Conservation (phyloP, 2,113 vertebrate species). For the Eleginops maclovinus region DNA sequence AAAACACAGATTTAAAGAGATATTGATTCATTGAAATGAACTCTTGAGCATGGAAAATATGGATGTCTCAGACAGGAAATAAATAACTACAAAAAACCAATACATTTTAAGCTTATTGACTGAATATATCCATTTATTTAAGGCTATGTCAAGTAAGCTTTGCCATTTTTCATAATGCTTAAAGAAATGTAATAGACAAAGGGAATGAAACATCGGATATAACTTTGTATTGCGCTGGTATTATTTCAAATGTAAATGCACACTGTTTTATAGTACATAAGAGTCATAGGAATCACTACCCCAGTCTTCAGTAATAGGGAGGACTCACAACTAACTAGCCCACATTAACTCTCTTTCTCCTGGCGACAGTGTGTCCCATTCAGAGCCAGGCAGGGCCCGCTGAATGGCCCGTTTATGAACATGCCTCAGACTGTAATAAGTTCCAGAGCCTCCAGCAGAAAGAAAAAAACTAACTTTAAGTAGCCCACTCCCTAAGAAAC, state of each 20-base stretch:
- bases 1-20: neutral
- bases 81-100: conserved; percentile 13
- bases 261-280: conserved; percentile 18
- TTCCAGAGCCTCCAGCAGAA: conserved; percentile 76
- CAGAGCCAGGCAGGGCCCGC: conserved; percentile 65
- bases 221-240: neutral
- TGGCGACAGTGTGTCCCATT: conserved; percentile 78
- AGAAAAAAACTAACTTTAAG: conserved; percentile 61
- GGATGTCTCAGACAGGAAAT: neutral
- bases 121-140: too few species aligned
- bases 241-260: conserved; percentile 23
- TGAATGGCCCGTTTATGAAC: conserved; percentile 82
- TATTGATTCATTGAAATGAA: conserved; percentile 16
- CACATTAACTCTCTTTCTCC: conserved; percentile 75
- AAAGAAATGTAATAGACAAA: neutral
- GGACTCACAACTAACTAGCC: conserved; percentile 69
- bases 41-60: conserved; percentile 6
- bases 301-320: conserved; percentile 54
- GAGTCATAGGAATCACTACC: conserved; percentile 12
- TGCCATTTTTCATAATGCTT: neutral
- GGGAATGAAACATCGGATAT: neutral
- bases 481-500: conserved; percentile 75
- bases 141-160: conserved; percentile 1
- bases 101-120: too few species aligned
- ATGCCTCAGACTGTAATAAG: conserved; percentile 79